These are phyloP conservation scores for Frankliniella intonsa DNA, from an alignment of 2,888 invertebrate species.

Conservation along the genomic window DNA sequence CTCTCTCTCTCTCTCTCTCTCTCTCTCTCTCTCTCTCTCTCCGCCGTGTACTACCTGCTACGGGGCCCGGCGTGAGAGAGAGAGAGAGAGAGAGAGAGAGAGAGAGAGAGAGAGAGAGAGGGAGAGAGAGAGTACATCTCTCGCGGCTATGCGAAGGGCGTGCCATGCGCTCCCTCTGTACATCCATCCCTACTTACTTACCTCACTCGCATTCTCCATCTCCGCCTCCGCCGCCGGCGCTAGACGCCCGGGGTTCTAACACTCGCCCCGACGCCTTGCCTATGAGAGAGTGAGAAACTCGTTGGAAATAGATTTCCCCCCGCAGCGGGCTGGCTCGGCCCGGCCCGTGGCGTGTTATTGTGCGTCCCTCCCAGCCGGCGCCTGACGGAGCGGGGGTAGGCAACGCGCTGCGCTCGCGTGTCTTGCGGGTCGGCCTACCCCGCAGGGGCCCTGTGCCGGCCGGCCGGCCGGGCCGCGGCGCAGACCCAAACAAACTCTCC, in stretches of 20 bases:
- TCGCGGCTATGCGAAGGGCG: background rate
- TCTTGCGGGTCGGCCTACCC: background rate
- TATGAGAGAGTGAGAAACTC: no score
- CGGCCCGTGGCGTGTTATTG: no score
- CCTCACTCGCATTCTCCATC: no score
- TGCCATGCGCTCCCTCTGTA: background rate
- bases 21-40: background rate
- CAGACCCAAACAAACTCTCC: conserved; percentile 16
- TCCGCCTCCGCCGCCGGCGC: background rate
- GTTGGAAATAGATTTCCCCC: no score
- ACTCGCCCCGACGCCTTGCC: no score
- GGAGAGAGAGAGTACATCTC: background rate
- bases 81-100: background rate
- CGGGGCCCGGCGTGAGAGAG: no score
- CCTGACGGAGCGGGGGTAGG: conserved; percentile 2
- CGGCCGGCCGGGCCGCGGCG: background rate
- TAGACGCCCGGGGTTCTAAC: no score
- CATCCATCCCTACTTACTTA: background rate
- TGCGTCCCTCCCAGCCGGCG: background rate
- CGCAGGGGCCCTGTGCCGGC: background rate
- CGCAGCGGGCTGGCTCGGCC: no score
- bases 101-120: background rate
- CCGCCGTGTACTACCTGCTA: no score
- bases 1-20: no score
- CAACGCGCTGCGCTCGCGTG: background rate